A percentile compares a stretch with the other conserved stretches of the same genome.
Conservation (phyloP, 1,140 invertebrate species). For the Eriocheir sinensis region DNA sequence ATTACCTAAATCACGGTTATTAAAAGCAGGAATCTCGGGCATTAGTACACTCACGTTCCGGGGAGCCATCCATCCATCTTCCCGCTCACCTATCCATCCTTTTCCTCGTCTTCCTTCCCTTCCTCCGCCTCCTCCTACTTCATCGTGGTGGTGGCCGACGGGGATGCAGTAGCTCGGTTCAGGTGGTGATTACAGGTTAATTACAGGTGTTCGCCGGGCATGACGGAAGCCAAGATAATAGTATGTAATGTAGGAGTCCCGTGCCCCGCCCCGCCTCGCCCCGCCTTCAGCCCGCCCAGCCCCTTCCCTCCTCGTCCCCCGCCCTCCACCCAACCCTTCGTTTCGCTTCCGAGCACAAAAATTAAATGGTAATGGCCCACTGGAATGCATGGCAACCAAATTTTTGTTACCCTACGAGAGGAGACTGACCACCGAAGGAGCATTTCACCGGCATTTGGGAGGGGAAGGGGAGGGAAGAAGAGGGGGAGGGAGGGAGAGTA, state of each 20-base stretch:
- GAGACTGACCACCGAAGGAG: no score
- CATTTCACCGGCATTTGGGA: no score
- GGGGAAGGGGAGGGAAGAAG: slow-evolving; percentile 18
- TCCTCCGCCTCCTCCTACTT: background rate
- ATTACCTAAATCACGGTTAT: background rate
- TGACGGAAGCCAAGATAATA: slow-evolving; percentile 4
- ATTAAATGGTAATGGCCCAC: background rate
- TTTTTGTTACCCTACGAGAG: background rate
- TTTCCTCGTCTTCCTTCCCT: background rate
- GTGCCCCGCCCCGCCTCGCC: background rate
- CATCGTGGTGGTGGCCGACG: background rate
- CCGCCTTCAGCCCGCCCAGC: background rate
- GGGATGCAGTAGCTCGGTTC: background rate
- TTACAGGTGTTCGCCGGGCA: background rate
- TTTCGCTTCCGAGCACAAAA: background rate
- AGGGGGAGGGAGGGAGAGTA: background rate
- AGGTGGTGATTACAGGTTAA: slow-evolving; percentile 15
- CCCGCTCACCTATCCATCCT: background rate
- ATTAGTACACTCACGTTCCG: slow-evolving; percentile 12
- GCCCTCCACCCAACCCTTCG: background rate
- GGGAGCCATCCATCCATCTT: background rate
- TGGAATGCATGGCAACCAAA: background rate
- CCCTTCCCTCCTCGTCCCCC: background rate
- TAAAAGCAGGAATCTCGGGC: background rate
- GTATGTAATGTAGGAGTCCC: slow-evolving; percentile 5